Conservation (phyloP, 2,888 invertebrate genomes). For the Philonicus albiceps region DNA sequence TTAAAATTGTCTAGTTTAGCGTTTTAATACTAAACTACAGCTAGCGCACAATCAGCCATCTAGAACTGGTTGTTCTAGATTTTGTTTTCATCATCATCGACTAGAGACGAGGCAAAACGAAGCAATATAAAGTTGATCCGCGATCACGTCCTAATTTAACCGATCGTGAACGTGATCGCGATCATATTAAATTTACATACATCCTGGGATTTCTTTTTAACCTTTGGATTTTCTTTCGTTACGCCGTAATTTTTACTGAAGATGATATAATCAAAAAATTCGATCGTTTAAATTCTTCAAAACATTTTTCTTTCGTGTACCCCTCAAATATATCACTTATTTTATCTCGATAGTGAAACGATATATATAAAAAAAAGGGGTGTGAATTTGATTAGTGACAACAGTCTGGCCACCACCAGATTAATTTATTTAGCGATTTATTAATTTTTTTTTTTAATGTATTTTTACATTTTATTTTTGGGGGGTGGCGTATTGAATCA, state of each 20-base stretch:
- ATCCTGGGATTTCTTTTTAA: neutral
- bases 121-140: neutral
- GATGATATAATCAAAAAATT: neutral
- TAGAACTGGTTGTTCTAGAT: slow-evolving; percentile 17
- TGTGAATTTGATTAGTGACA: slow-evolving; percentile 19
- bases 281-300: neutral
- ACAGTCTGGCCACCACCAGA: neutral
- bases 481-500: slow-evolving; percentile 1
- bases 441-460: neutral
- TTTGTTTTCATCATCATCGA: neutral
- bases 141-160: neutral
- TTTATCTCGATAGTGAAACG: neutral
- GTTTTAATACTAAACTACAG: neutral
- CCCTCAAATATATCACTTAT: neutral
- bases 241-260: neutral
- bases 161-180: neutral
- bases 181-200: neutral
- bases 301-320: neutral
- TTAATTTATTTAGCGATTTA: slow-evolving; percentile 24
- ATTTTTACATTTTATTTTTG: no score
- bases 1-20: neutral
- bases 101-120: neutral
- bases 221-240: neutral
- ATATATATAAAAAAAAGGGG: neutral
- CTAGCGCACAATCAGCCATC: neutral